These are phyloP conservation scores for Metaphire vulgaris DNA, from an alignment of 1,140 invertebrate genomes.

Conservation along the genomic window DNA sequence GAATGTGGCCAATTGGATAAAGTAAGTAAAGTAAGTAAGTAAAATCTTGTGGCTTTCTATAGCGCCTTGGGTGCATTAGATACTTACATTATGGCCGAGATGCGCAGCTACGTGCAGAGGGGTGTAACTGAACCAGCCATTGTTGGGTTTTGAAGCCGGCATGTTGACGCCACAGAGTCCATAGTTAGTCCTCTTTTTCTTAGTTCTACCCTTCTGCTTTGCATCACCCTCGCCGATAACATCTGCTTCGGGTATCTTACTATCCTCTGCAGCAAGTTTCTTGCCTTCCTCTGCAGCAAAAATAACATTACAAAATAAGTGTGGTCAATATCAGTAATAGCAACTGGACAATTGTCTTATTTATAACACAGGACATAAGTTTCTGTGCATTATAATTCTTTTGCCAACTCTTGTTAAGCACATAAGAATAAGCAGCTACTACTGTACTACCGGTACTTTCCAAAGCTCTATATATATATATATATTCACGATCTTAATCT, in stretches of 20 bases:
- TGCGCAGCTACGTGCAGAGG: constrained; percentile 46
- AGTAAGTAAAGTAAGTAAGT: too few species aligned
- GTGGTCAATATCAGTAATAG: constrained; percentile 3
- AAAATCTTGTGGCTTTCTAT: too few species aligned
- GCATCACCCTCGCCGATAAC: neutral
- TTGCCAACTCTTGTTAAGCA: too few species aligned
- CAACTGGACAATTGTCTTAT: neutral
- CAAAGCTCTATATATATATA: too few species aligned
- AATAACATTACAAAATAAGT: neutral
- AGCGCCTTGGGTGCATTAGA: too few species aligned
- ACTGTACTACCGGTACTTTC: too few species aligned
- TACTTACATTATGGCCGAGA: too few species aligned
- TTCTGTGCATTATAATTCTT: too few species aligned
- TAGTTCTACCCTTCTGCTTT: neutral
- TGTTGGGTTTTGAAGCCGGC: constrained; percentile 33
- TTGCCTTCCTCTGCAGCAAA: neutral
- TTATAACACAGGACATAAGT: too few species aligned
- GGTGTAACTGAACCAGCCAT: constrained; percentile 35
- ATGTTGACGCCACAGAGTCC: constrained; percentile 47
- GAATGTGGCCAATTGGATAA: too few species aligned
- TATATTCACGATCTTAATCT: too few species aligned
- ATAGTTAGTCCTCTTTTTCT: constrained; percentile 35
- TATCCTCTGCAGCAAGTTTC: neutral
- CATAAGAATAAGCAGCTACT: too few species aligned
- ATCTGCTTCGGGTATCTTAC: neutral